Evolutionary conservation across 2,113 vertebrate species (phyloP).

Genomic region (Oryzias woworae): DNA sequence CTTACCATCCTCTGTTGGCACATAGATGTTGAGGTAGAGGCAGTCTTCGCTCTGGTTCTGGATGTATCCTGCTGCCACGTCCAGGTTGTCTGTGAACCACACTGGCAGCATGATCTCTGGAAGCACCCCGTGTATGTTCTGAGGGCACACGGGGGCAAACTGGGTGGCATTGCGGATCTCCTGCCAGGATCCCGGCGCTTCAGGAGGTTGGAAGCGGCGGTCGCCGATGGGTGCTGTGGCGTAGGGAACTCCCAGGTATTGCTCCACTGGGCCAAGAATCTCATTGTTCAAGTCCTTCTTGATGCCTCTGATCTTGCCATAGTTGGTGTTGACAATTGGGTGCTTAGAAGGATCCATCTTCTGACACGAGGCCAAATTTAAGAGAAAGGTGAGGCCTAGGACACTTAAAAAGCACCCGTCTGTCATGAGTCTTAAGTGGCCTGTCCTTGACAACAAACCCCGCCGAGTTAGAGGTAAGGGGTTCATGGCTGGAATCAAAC

Average conservation of each 20-base stretch:
- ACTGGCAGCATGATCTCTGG: slow-evolving; percentile 92
- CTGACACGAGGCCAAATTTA: slow-evolving; percentile 76
- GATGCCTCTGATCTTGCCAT: slow-evolving; percentile 86
- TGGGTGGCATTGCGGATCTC: slow-evolving; percentile 89
- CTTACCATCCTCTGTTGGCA: slow-evolving; percentile 94
- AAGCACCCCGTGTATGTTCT: slow-evolving; percentile 89
- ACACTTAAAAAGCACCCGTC: slow-evolving; percentile 72
- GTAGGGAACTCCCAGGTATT: slow-evolving; percentile 89
- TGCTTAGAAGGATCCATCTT: slow-evolving; percentile 78
- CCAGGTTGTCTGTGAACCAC: slow-evolving; percentile 93
- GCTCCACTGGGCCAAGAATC: slow-evolving; percentile 89
- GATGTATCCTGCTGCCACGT: slow-evolving; percentile 87
- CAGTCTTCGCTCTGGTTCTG: slow-evolving; percentile 95
- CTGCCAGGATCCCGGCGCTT: slow-evolving; percentile 90
- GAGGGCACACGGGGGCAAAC: slow-evolving; percentile 90
- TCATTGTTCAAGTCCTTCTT: slow-evolving; percentile 91
- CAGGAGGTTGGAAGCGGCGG: slow-evolving; percentile 87
- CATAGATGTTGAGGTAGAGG: slow-evolving; percentile 93
- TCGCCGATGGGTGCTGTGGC: slow-evolving; percentile 89
- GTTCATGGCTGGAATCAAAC: slow-evolving; percentile 47
- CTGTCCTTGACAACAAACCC: slow-evolving; percentile 32
- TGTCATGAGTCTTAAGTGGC: slow-evolving; percentile 40
- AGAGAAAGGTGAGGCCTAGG: slow-evolving; percentile 72
- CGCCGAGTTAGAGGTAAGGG: slow-evolving; percentile 37
- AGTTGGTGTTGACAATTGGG: slow-evolving; percentile 87